These are phyloP conservation scores for Cyprinodon diabolis DNA, from an alignment of 2,797 vertebrate genomes.

Conservation along the genomic window DNA sequence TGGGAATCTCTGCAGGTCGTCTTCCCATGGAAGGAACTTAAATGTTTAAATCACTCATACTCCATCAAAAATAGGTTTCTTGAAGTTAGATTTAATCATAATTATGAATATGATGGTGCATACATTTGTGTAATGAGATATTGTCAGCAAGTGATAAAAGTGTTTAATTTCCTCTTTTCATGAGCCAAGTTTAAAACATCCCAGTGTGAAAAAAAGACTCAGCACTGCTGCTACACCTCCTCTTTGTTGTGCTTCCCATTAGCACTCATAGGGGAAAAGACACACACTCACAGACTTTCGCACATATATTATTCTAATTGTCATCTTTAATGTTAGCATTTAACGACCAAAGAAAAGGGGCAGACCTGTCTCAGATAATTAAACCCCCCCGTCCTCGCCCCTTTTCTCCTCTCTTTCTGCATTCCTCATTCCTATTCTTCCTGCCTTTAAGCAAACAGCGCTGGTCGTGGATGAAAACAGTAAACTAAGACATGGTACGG, in stretches of 20 bases:
- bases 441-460: constrained; percentile 55
- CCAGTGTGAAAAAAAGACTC: constrained; percentile 26
- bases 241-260: constrained; percentile 30
- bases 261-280: constrained; percentile 11
- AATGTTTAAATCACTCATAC: constrained; percentile 4
- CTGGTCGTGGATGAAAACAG: constrained; percentile 56
- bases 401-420: neutral
- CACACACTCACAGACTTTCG: constrained; percentile 5
- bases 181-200: constrained; percentile 46
- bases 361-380: constrained; percentile 70
- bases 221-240: neutral
- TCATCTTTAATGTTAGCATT: constrained; percentile 61
- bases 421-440: constrained; percentile 25
- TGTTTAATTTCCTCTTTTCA: constrained; percentile 55
- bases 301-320: neutral
- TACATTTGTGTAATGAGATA: constrained; percentile 38
- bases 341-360: constrained; percentile 47
- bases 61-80: neutral
- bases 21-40: constrained; percentile 54
- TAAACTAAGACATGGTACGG: constrained; percentile 27
- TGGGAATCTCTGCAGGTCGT: constrained; percentile 52
- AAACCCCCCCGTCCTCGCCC: constrained; percentile 46
- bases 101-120: constrained; percentile 31
- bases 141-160: constrained; percentile 45
- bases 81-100: constrained; percentile 41